Conservation (phyloP, 2,113 vertebrate species). For the Bubo scandiacus region DNA sequence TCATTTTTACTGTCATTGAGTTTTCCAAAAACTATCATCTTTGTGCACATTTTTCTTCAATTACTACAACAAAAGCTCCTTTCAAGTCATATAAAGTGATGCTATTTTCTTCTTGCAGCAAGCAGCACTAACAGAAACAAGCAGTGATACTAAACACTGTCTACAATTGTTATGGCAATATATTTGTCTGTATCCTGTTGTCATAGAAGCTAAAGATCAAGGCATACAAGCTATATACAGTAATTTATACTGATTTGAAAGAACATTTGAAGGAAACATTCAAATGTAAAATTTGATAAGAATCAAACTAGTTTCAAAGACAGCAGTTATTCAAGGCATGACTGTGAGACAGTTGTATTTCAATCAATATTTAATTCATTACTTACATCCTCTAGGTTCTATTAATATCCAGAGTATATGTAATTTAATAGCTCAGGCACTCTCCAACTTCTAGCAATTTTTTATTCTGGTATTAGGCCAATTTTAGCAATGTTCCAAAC, state of each 20-base stretch:
- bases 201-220: slow-evolving; percentile 74
- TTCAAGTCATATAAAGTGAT: slow-evolving; percentile 55
- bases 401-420: slow-evolving; percentile 34
- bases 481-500: not conserved
- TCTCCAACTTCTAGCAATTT: not conserved
- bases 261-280: slow-evolving; percentile 48
- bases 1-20: not conserved
- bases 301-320: slow-evolving; percentile 28
- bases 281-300: slow-evolving; percentile 42
- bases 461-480: not conserved
- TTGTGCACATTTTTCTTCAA: slow-evolving; percentile 48
- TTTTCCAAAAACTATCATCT: slow-evolving; percentile 24
- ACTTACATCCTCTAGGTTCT: slow-evolving; percentile 46
- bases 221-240: slow-evolving; percentile 36
- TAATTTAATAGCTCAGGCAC: slow-evolving; percentile 12
- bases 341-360: slow-evolving; percentile 38
- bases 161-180: slow-evolving; percentile 73
- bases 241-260: slow-evolving; percentile 64
- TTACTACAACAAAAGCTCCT: slow-evolving; percentile 60
- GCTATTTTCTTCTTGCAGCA: slow-evolving; percentile 49
- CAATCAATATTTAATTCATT: slow-evolving; percentile 50
- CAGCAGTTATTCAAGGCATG: slow-evolving; percentile 39
- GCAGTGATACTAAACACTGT: slow-evolving; percentile 61
- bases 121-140: slow-evolving; percentile 43
- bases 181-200: slow-evolving; percentile 66